Conservation (phyloP, 2,113 vertebrate genomes). For the Casuarius casuarius region DNA sequence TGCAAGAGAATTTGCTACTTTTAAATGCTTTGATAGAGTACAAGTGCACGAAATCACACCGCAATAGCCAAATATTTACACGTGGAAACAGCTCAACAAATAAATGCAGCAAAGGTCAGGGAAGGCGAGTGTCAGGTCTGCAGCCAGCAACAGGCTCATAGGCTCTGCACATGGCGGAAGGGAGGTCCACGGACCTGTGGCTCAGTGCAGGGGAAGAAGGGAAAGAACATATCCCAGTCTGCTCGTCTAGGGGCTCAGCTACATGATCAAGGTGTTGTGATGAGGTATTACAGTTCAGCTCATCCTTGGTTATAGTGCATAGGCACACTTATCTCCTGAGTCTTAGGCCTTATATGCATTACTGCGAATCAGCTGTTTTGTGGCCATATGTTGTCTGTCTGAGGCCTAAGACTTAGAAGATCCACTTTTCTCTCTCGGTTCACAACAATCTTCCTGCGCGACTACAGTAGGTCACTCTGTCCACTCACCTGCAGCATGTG, state of each 20-base stretch:
- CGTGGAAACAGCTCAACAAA: neutral
- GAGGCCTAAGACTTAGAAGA: neutral
- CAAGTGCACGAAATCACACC: slow-evolving; percentile 2
- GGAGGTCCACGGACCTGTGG: neutral
- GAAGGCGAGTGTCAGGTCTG: neutral
- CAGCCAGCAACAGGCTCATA: neutral
- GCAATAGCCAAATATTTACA: neutral
- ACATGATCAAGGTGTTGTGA: neutral
- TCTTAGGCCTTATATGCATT: neutral
- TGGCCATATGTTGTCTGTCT: neutral
- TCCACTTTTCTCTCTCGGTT: neutral
- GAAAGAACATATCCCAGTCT: neutral
- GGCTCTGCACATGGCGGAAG: neutral
- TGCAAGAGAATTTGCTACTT: slow-evolving; percentile 5
- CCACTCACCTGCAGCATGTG: neutral
- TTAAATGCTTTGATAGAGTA: slow-evolving; percentile 55
- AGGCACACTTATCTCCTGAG: neutral
- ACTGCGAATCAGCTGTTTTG: neutral
- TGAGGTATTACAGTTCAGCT: neutral
- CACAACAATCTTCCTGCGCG: neutral
- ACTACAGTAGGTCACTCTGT: neutral
- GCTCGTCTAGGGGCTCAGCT: neutral
- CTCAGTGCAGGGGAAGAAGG: neutral
- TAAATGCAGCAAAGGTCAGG: neutral
- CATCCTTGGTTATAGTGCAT: neutral